phyloP scores from a whole-genome alignment of 2,888 invertebrate species.

The Catonia carolina region DNA sequence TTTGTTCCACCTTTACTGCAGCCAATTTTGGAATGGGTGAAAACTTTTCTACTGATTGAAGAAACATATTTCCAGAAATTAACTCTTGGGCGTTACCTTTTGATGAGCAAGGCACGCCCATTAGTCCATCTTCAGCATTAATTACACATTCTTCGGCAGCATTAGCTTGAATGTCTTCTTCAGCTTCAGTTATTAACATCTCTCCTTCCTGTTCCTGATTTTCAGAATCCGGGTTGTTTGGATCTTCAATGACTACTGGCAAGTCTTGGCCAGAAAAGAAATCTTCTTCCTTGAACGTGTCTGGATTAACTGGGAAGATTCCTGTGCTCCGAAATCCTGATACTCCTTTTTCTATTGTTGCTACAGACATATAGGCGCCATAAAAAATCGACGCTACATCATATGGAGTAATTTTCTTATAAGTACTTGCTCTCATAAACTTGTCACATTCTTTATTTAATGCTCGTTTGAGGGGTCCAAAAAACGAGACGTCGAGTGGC shows the following conservation, averaged over 20 bases:
- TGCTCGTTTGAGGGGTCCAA: too few relatives aligned
- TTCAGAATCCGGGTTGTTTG: neutral
- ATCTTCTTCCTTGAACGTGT: slow-evolving; percentile 7
- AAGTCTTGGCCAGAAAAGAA: neutral
- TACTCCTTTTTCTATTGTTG: slow-evolving; percentile 3
- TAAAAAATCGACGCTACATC: slow-evolving; percentile 24
- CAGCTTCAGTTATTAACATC: neutral
- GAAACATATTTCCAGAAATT: too few relatives aligned
- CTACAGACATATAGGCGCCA: slow-evolving; percentile 24
- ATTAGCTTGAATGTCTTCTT: neutral
- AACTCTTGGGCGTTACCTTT: slow-evolving; percentile 5
- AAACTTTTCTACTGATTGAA: slow-evolving; percentile 12
- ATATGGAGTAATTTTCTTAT: slow-evolving; percentile 16
- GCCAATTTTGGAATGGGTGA: slow-evolving; percentile 9
- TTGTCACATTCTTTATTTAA: slow-evolving; percentile 36
- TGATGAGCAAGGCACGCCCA: slow-evolving; percentile 2
- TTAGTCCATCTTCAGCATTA: slow-evolving; percentile 8
- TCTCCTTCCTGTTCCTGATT: neutral
- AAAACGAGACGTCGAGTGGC: too few relatives aligned
- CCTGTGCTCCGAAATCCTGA: slow-evolving; percentile 14
- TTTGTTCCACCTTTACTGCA: neutral
- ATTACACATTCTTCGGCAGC: neutral
- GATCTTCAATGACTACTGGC: slow-evolving; percentile 3
- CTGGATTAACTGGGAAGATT: neutral
- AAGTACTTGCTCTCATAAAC: slow-evolving; percentile 15